A percentile compares a stretch with the other conserved stretches of the same genome.
phyloP scores from a whole-genome alignment of 2,113 vertebrate species.

The Bos indicus region DNA sequence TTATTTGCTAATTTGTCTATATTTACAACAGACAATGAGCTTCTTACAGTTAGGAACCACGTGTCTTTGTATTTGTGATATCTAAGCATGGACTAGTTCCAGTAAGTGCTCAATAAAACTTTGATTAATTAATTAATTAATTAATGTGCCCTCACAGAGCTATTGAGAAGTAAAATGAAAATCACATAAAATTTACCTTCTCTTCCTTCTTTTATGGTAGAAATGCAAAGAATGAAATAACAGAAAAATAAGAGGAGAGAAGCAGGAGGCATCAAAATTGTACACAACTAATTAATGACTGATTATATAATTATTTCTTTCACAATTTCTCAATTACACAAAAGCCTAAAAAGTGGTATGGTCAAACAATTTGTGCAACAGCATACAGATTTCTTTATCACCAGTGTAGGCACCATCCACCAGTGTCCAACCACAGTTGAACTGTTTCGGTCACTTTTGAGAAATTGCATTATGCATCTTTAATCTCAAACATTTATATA shows the following conservation, averaged over 20 bases:
- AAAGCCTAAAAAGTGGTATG: neutral
- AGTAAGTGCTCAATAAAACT: neutral
- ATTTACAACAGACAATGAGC: neutral
- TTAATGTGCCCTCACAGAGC: neutral
- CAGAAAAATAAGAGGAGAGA: neutral
- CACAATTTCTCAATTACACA: neutral
- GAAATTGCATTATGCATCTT: constrained; percentile 14
- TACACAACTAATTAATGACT: constrained; percentile 7
- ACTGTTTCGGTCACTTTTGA: neutral
- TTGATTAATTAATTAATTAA: neutral
- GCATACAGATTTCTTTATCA: neutral
- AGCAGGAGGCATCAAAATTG: neutral
- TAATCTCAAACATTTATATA: constrained; percentile 30
- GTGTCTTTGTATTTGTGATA: neutral
- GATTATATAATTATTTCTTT: neutral
- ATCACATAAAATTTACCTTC: constrained; percentile 40
- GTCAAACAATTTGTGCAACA: neutral
- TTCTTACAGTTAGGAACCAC: neutral
- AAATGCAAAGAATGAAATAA: constrained; percentile 35
- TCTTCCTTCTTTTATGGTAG: neutral
- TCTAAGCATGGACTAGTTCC: neutral
- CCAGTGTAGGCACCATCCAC: neutral
- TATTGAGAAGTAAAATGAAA: constrained; percentile 42
- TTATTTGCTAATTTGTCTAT: neutral
- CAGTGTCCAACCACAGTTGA: neutral